Evolutionary conservation across 2,113 vertebrate species (phyloP).

Genomic region (Fukomys damarensis): DNA sequence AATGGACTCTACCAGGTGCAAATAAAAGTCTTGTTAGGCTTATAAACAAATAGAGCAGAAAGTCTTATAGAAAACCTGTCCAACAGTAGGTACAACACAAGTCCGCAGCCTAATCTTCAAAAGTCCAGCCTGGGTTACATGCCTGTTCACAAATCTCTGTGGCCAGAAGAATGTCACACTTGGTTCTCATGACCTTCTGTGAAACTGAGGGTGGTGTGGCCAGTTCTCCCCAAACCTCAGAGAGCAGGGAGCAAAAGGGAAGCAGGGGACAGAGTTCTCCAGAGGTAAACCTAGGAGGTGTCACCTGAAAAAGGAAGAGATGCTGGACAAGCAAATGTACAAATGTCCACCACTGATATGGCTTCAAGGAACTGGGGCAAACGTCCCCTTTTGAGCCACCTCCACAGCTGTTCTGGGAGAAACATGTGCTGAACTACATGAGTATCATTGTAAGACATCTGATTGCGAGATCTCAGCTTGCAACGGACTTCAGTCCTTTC

Average conservation of each 20-base stretch:
- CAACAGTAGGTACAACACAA: background rate
- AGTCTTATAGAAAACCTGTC: background rate
- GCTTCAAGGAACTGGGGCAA: background rate
- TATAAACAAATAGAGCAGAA: background rate
- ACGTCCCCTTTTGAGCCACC: background rate
- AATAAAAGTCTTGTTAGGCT: background rate
- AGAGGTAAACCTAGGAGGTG: background rate
- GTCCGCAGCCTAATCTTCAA: background rate
- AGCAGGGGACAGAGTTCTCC: background rate
- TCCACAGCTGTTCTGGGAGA: background rate
- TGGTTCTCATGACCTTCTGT: background rate
- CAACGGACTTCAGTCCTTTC: background rate
- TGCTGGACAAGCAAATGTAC: background rate
- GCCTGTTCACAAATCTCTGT: background rate
- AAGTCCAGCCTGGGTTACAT: background rate
- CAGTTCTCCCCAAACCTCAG: background rate
- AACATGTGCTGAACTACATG: rapidly evolving
- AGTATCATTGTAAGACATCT: background rate
- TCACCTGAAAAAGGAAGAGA: background rate
- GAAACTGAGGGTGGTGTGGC: background rate
- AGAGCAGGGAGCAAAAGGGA: background rate
- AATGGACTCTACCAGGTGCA: background rate
- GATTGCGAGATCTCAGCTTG: background rate
- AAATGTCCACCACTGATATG: background rate
- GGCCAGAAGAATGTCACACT: background rate